These are phyloP conservation scores for Aplysina aerophoba DNA, from an alignment of 37 sponge, comb jelly and placozoan genomes.

Conservation along the genomic window DNA sequence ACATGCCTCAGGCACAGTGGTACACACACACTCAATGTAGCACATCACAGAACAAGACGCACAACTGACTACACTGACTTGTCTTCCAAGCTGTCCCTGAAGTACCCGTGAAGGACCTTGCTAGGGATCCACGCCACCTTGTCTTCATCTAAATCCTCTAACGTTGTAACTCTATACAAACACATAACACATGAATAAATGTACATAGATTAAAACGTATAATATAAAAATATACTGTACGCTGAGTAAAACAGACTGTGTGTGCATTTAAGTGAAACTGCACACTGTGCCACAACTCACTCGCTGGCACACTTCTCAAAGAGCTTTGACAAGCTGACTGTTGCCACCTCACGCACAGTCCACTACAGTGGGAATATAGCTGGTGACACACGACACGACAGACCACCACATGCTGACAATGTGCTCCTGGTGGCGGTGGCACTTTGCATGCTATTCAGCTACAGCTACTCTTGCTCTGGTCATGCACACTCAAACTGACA, in stretches of 20 bases:
- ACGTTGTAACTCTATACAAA: too few species aligned
- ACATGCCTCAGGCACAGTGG: slow-evolving; percentile 56
- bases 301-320: not conserved
- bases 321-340: not conserved
- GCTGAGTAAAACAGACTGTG: too few species aligned
- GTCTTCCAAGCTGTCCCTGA: slow-evolving; percentile 62
- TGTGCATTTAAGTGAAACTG: too few species aligned
- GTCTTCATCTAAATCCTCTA: slow-evolving; percentile 4
- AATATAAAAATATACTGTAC: too few species aligned
- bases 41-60: not conserved
- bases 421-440: too few species aligned
- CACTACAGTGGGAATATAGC: not conserved
- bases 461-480: too few species aligned
- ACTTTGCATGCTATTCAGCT: too few species aligned
- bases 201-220: too few species aligned
- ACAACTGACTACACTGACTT: slow-evolving; percentile 41
- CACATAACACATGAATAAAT: too few species aligned
- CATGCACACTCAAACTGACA: too few species aligned
- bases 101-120: slow-evolving; percentile 87
- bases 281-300: not conserved
- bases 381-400: too few species aligned
- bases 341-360: not conserved
- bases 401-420: too few species aligned
- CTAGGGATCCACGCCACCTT: slow-evolving; percentile 82
- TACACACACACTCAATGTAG: not conserved